phyloP scores from a whole-genome alignment of 2,797 vertebrate genomes.

The Distichodus sexfasciatus region DNA sequence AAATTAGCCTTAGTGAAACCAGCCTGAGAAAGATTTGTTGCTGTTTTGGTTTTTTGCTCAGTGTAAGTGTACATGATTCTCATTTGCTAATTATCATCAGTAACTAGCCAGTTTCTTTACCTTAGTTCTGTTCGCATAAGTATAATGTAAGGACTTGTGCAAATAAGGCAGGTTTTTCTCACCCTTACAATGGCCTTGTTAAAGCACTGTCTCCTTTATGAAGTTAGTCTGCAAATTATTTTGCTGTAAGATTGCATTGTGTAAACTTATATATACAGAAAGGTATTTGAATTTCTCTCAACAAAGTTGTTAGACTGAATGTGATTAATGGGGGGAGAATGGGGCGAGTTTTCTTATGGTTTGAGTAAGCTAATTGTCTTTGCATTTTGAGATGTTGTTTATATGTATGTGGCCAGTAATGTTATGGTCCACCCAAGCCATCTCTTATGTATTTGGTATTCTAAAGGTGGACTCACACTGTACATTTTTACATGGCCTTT shows the following conservation, averaged over 20 bases:
- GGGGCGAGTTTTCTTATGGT: neutral
- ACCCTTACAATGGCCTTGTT: neutral
- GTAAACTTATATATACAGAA: too few relatives aligned
- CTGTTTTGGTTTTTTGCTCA: too few relatives aligned
- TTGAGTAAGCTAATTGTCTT: neutral
- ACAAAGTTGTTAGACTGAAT: neutral
- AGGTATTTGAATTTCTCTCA: neutral
- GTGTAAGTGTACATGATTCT: neutral
- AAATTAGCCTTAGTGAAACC: neutral
- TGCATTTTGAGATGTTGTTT: neutral
- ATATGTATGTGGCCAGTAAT: neutral
- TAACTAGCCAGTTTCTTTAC: neutral
- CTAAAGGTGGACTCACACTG: too few relatives aligned
- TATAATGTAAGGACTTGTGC: neutral
- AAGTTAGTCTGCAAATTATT: neutral
- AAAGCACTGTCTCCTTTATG: neutral
- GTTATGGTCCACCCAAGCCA: too few relatives aligned
- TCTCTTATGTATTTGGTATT: too few relatives aligned
- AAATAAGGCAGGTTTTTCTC: neutral
- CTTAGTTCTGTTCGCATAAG: neutral
- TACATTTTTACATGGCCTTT: too few relatives aligned
- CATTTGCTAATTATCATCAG: slow-evolving; percentile 19
- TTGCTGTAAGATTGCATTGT: slow-evolving; percentile 10
- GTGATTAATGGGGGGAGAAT: neutral
- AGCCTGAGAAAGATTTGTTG: neutral